Percentiles rank a stretch among this genome's conserved stretches.
Conservation (phyloP, 2,888 invertebrate species). For the Ferrisia virgata region DNA sequence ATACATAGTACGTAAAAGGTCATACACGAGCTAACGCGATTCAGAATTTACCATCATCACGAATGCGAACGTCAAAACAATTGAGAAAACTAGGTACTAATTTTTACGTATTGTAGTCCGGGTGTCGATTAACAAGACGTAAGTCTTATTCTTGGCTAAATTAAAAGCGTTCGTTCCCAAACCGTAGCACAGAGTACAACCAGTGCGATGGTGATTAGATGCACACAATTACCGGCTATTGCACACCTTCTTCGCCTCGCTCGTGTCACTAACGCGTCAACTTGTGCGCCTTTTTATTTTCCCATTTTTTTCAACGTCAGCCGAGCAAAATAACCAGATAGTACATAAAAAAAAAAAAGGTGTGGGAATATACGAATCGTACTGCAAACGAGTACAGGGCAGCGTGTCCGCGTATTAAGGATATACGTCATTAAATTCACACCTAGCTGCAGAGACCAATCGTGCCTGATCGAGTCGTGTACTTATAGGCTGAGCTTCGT, state of each 20-base stretch:
- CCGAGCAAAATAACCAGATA: not conserved
- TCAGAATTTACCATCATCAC: not conserved
- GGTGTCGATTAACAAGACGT: not conserved
- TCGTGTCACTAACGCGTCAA: not conserved
- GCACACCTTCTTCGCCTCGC: not conserved
- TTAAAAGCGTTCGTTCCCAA: not conserved
- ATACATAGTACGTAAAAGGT: constrained; percentile 14
- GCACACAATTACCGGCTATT: not conserved
- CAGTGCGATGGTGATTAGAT: not conserved
- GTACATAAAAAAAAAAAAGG: not conserved
- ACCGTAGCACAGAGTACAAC: not conserved
- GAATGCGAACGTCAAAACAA: constrained; percentile 24
- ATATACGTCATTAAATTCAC: not conserved
- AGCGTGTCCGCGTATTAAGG: too few relatives aligned
- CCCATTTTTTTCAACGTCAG: not conserved
- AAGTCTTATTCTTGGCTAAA: not conserved
- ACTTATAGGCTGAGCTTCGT: not conserved
- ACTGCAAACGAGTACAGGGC: too few relatives aligned
- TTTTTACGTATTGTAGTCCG: constrained; percentile 19
- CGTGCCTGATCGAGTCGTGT: too few relatives aligned
- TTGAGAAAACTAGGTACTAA: constrained; percentile 4
- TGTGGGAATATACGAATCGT: not conserved
- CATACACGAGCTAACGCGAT: constrained; percentile 31
- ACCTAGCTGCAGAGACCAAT: too few relatives aligned
- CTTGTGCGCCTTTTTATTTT: not conserved